Base-by-base conservation (phyloP, 2,888 invertebrate genomes). In the Tinea semifulvella region DNA sequence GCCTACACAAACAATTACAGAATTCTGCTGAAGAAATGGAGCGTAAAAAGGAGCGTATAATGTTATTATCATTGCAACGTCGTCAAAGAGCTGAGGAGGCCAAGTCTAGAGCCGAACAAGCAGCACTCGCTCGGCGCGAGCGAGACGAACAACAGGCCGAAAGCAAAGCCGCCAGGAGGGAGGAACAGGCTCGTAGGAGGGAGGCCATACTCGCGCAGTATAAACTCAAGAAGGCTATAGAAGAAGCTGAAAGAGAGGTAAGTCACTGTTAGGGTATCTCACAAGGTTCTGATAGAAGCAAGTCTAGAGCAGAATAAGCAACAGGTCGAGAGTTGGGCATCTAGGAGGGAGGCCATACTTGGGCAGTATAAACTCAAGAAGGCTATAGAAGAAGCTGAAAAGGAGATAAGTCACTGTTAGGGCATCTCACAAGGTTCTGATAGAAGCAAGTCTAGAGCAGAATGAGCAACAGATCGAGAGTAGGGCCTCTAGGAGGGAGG, bases 171-270 rank as follows among this genome's bases (percentile, higher is more conserved):
- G 82, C 86, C 57, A 81, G 92, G 62, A 87, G 89, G 55, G 89
- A 92, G 57, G 96, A 96, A 60, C 96, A 97, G 68, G 89, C 89
- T 57, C 86, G 90, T n/a, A 83, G 96, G 48, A 79, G 96, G 45
- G 91, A 94, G 52, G 87, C 86, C 52, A 98, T 98, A 62, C 85
- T 96, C 56, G 94, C 95, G 62, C 93, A 95, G 69, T 94, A 97
- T 77, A 92, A 95, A 73, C 82, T 95, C 55, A 94, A 96, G 67
- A 97, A 97, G 73, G 92, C 93, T 45, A 88, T 93, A 50, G 95
- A 96, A 66, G 94, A 95, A 75, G 94, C 94, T 17, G 93, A 94
- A 68, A 75, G 92, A 63, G 93, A 93, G 84, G 91, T 91, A 56
- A 7, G 8, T 7, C 22, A 22, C 5, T 22, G 5, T 22, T 7